Evolutionary conservation across 2,797 vertebrate genomes (phyloP).

Genomic region (Megaceryle alcyon): DNA sequence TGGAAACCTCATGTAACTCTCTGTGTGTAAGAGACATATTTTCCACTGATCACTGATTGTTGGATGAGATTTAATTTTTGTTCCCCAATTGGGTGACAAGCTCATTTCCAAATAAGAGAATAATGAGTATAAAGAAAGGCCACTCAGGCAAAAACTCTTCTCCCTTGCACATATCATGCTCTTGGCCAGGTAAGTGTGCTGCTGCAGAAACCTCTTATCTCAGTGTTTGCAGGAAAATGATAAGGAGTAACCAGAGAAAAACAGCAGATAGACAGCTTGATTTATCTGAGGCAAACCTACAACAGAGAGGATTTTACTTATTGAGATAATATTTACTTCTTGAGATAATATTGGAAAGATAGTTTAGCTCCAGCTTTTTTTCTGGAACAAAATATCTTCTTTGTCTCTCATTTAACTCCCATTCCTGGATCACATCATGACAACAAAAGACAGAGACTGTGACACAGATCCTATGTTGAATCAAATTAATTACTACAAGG

Average conservation of each 20-base stretch:
- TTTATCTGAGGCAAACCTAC: not conserved
- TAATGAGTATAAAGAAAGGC: not conserved
- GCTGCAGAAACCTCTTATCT: not conserved
- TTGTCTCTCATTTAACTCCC: not conserved
- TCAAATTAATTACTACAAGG: not conserved
- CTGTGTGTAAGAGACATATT: not conserved
- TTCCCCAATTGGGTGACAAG: not conserved
- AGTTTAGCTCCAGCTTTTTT: not conserved
- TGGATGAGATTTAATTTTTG: not conserved
- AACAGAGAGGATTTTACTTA: not conserved
- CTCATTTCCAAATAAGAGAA: not conserved
- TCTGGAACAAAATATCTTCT: not conserved
- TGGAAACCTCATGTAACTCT: not conserved
- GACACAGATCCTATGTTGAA: not conserved
- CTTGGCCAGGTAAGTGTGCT: not conserved
- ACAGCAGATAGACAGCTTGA: not conserved
- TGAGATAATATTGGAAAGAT: not conserved
- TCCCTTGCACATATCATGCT: not conserved
- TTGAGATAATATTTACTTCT: not conserved
- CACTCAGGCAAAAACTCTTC: not conserved
- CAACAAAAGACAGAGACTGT: not conserved
- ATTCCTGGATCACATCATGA: not conserved
- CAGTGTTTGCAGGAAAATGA: not conserved
- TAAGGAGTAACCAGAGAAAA: not conserved
- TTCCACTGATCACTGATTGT: not conserved